These are phyloP conservation scores for Ischnus inquisitorius DNA, from an alignment of 2,888 invertebrate species.

Conservation along the genomic window DNA sequence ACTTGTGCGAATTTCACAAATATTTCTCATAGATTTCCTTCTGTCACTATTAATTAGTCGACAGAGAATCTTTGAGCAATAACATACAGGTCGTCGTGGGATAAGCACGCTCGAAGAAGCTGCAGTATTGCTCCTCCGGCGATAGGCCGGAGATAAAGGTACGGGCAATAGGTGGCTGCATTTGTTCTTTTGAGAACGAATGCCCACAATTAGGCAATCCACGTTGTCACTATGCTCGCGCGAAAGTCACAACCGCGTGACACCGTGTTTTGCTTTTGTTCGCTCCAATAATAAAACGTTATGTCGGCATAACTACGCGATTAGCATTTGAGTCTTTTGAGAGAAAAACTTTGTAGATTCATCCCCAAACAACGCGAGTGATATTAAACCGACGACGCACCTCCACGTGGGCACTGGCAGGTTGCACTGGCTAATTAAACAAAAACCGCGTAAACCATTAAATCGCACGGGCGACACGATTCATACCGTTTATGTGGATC, in stretches of 20 bases:
- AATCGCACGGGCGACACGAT: background rate
- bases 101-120: background rate
- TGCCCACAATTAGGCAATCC: background rate
- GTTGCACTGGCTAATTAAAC: background rate
- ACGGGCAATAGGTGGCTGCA: background rate
- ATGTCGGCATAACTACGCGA: slow-evolving; percentile 1
- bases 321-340: background rate
- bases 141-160: background rate
- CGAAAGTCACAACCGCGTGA: slow-evolving; percentile 14
- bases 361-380: slow-evolving; percentile 1
- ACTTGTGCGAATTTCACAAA: too few relatives aligned
- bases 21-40: too few relatives aligned
- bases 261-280: background rate
- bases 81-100: background rate
- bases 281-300: background rate
- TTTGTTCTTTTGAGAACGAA: background rate
- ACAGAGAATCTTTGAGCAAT: too few relatives aligned
- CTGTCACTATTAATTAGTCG: too few relatives aligned
- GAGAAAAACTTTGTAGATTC: background rate
- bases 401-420: background rate
- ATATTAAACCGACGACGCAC: slow-evolving; percentile 2
- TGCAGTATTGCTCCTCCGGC: slow-evolving; percentile 3
- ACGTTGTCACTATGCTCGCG: slow-evolving; percentile 17
- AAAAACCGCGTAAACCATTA: background rate
- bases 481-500: slow-evolving; percentile 1